Conservation (phyloP, 2,113 vertebrate species). For the Mustela nigripes region DNA sequence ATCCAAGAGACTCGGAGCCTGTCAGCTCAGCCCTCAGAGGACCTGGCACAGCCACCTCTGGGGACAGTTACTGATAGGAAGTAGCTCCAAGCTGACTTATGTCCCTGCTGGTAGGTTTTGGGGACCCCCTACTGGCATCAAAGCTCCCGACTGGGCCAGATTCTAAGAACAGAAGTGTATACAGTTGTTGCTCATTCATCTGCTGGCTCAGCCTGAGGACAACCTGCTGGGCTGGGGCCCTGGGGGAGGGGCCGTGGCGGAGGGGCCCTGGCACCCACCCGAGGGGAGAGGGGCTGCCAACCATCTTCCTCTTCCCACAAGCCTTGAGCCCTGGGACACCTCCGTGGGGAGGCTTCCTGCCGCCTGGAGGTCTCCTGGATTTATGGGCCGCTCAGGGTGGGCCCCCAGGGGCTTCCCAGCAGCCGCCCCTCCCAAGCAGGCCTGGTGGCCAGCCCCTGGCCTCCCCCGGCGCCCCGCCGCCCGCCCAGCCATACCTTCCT, state of each 20-base stretch:
- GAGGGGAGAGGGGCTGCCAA: background rate
- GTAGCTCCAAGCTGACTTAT: background rate
- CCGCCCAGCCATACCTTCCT: background rate
- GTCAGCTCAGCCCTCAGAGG: background rate
- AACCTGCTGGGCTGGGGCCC: background rate
- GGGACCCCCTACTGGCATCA: background rate
- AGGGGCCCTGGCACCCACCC: background rate
- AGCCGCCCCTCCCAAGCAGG: conserved; percentile 10
- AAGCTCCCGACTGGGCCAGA: background rate
- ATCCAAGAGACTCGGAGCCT: background rate
- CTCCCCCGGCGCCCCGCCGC: background rate
- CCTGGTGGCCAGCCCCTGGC: background rate
- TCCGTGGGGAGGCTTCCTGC: conserved; percentile 22
- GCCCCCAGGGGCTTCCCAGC: background rate
- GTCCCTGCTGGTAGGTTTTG: background rate
- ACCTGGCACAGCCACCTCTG: background rate
- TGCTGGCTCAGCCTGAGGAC: background rate
- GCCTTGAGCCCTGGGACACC: background rate
- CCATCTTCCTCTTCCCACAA: background rate
- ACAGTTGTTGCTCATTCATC: background rate
- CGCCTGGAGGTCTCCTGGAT: conserved; percentile 39
- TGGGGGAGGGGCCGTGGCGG: background rate
- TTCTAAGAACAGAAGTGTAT: background rate
- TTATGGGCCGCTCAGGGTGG: conserved; percentile 32
- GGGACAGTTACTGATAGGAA: background rate